These are phyloP conservation scores for Anagyrus pseudococci DNA, from an alignment of 2,888 invertebrate species.

Conservation along the genomic window DNA sequence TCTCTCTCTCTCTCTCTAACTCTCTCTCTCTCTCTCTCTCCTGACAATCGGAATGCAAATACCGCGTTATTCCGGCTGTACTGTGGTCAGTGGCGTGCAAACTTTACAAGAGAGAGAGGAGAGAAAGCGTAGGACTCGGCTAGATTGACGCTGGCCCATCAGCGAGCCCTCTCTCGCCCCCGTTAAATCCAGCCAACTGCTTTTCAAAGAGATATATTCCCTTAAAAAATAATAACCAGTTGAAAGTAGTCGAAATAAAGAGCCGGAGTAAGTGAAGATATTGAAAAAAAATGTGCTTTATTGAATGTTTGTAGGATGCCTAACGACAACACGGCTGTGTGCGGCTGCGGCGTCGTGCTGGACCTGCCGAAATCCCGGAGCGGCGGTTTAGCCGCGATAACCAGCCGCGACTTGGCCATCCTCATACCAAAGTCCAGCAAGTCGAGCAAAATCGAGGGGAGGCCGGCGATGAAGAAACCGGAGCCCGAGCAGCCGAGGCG, in stretches of 20 bases:
- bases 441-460: conserved; percentile 43
- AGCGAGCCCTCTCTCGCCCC: too few relatives aligned
- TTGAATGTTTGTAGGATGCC: conserved; percentile 49
- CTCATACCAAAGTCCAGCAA: conserved; percentile 46
- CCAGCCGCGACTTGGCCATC: conserved; percentile 48
- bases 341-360: conserved; percentile 53
- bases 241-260: too few relatives aligned
- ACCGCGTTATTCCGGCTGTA: not conserved
- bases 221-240: too few relatives aligned
- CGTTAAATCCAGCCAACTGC: not conserved
- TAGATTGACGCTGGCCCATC: too few relatives aligned
- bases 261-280: too few relatives aligned
- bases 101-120: too few relatives aligned
- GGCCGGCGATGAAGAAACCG: conserved; percentile 47
- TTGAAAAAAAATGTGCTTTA: too few relatives aligned
- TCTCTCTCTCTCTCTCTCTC: not conserved
- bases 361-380: conserved; percentile 50
- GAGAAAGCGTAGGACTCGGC: not conserved
- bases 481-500: conserved; percentile 34
- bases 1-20: not conserved
- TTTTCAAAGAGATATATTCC: too few relatives aligned
- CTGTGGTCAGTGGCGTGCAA: not conserved
- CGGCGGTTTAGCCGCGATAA: conserved; percentile 42
- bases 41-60: conserved; percentile 18
- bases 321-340: conserved; percentile 53